These are phyloP conservation scores for Arion vulgaris DNA, from an alignment of 1,140 invertebrate species.

Conservation along the genomic window DNA sequence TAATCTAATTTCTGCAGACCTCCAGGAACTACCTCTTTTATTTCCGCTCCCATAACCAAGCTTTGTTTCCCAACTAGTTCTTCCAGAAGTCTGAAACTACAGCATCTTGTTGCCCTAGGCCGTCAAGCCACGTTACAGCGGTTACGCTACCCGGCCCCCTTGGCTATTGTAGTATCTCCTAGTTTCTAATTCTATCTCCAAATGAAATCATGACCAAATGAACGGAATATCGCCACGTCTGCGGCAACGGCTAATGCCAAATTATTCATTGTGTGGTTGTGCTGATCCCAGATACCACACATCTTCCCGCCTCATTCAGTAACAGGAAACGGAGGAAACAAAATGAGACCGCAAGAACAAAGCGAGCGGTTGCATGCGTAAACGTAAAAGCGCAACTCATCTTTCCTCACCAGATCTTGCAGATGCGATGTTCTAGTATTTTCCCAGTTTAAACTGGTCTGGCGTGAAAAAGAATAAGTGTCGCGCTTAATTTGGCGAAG, in stretches of 20 bases:
- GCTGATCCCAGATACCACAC: neutral
- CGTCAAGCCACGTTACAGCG: neutral
- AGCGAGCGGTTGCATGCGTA: neutral
- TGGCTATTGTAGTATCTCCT: neutral
- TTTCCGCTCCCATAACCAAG: neutral
- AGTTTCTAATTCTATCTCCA: conserved; percentile 31
- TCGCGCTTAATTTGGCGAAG: conserved; percentile 33
- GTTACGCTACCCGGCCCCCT: neutral
- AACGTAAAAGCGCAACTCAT: neutral
- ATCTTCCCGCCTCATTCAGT: neutral
- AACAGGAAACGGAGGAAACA: neutral
- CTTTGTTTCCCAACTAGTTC: conserved; percentile 1
- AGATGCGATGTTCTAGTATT: conserved; percentile 8
- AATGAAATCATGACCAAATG: conserved; percentile 33
- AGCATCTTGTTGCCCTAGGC: neutral
- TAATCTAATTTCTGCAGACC: conserved; percentile 35
- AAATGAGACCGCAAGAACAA: conserved; percentile 9
- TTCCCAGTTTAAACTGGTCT: conserved; percentile 18
- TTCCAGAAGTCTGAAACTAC: neutral
- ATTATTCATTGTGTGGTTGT: conserved; percentile 26
- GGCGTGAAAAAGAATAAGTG: conserved; percentile 41
- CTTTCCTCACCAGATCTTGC: neutral
- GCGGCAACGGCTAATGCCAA: conserved; percentile 13
- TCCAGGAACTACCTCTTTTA: neutral
- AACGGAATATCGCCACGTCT: neutral